A percentile compares a stretch with the other conserved stretches of the same genome.
phyloP scores from a whole-genome alignment of 2,797 vertebrate species.

The Sphenopsis melanotis region DNA sequence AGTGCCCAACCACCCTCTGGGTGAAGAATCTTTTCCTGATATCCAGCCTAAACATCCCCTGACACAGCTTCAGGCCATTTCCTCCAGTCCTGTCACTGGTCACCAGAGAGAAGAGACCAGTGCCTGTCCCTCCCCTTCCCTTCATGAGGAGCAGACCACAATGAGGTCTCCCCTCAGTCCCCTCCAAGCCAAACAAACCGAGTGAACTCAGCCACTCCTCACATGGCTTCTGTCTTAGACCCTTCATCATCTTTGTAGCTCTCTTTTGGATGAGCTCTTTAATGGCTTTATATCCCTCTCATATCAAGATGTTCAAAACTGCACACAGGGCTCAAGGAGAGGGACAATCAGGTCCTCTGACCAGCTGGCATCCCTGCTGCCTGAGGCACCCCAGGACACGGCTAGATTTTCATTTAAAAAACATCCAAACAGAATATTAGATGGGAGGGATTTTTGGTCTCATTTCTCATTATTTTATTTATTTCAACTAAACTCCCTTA shows the following conservation, averaged over 20 bases:
- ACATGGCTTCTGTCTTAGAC: not conserved
- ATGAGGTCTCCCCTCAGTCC: not conserved
- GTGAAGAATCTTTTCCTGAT: not conserved
- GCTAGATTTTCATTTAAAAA: not conserved
- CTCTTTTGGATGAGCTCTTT: not conserved
- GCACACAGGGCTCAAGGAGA: too few species aligned
- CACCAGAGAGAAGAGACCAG: not conserved
- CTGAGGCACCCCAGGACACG: not conserved
- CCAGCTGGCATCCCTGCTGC: not conserved
- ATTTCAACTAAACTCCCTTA: not conserved
- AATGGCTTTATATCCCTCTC: not conserved
- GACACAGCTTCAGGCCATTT: not conserved
- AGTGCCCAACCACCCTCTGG: too few species aligned
- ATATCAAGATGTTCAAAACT: not conserved
- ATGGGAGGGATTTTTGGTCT: accelerated
- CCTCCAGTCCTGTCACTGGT: accelerated
- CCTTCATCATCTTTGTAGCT: not conserved
- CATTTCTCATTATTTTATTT: not conserved
- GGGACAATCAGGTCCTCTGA: too few species aligned
- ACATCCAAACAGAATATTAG: accelerated
- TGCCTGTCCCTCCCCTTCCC: not conserved
- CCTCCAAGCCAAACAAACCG: not conserved
- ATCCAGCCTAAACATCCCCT: not conserved
- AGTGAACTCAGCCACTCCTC: not conserved
- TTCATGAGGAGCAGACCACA: too few species aligned